These are phyloP conservation scores for Athetis lepigone DNA, from an alignment of 2,888 invertebrate genomes.

Conservation along the genomic window DNA sequence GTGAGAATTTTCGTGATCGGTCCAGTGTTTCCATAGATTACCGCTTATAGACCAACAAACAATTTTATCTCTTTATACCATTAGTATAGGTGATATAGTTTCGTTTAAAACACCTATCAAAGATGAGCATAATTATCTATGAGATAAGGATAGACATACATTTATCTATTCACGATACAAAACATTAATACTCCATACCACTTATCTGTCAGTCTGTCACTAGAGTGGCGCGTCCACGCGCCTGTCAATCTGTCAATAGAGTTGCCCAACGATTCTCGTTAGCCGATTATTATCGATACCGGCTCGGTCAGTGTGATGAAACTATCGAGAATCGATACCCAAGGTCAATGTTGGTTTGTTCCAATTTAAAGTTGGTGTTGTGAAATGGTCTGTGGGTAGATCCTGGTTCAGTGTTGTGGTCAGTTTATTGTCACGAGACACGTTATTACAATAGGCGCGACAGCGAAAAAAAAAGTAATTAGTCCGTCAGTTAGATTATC, in stretches of 20 bases:
- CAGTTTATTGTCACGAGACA: neutral
- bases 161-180: neutral
- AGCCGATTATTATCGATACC: slow-evolving; percentile 65
- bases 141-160: too few species aligned
- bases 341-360: slow-evolving; percentile 76
- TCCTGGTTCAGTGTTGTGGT: slow-evolving; percentile 27
- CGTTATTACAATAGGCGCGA: too few species aligned
- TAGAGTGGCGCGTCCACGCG: slow-evolving; percentile 52
- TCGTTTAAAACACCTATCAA: too few species aligned
- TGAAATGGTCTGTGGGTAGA: slow-evolving; percentile 44
- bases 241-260: slow-evolving; percentile 64
- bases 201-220: slow-evolving; percentile 42
- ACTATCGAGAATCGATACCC: slow-evolving; percentile 55
- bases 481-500: too few species aligned
- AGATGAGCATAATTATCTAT: too few species aligned
- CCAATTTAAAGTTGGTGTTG: slow-evolving; percentile 51
- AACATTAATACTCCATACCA: slow-evolving; percentile 1
- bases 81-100: too few species aligned
- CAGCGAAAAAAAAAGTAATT: too few species aligned
- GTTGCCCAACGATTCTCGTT: slow-evolving; percentile 71
- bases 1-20: too few species aligned
- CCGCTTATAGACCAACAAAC: too few species aligned
- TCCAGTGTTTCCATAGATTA: too few species aligned
- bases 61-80: too few species aligned
- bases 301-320: slow-evolving; percentile 67